Evolutionary conservation across 2,888 invertebrate species (phyloP), one percentile per base, ranked within the genome.

Genomic region (Exephanes ischioxanthus): DNA sequence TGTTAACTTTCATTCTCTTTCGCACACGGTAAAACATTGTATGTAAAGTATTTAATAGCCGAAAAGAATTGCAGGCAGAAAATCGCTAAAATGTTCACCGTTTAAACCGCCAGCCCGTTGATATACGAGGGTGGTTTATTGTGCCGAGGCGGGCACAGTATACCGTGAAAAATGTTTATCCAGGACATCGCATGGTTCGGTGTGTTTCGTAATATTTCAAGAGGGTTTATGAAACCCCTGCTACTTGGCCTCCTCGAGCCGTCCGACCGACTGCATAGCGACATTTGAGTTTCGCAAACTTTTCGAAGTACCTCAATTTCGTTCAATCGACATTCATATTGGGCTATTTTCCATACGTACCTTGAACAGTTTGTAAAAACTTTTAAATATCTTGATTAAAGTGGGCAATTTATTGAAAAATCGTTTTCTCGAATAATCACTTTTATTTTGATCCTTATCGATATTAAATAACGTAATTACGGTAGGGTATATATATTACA

Each of bases 401-500:
- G 4, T 16, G 45, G 45, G 4, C 45, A 3, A 48, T 16, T 16
- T 5, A 48, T 30, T 1, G n/a, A 37, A 70, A 45, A 58, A 71
- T 14, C 48, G 14, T 30, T 30, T 7, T 33, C 16, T 87, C 91
- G 92, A 92, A 92, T 93, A 92, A 92, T 93, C 91, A 91, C 87
- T 93, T 79, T 93, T 93, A 93, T 93, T 93, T 92, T 91, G 86
- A 92, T 92, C 89, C 92, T 93, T 93, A 93, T 92, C 89, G 91
- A 93, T 93, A 93, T 93, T 93, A 93, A 93, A 93, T 93, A 93
- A 93, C 92, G 93, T 91, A 93, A 91, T 93, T 92, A 92, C 90
- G 91, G 92, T 86, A 93, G 91, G 91, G 91, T 92, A 91, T 93
- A 93, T 93, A 93, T 93, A 91, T 93, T 92, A 93, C 92, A 93